Evolutionary conservation across 2,113 vertebrate genomes (phyloP).

Genomic region (Prietella phreatophila): DNA sequence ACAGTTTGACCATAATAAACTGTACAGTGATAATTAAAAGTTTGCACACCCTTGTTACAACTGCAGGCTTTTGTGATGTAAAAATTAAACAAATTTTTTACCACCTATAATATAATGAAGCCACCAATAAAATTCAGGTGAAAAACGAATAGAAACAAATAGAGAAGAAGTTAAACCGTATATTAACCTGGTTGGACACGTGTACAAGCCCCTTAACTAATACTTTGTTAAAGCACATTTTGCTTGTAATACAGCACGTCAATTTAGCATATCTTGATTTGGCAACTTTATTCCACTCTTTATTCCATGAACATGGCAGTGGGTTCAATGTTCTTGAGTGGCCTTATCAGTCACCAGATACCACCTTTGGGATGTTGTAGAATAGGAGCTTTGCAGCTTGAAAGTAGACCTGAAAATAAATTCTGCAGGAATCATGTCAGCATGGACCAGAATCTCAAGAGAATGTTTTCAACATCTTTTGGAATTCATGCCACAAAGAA

Average conservation of each 20-base stretch:
- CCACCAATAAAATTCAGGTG: background rate
- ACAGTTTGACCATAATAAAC: background rate
- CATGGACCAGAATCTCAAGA: no score
- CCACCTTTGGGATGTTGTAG: no score
- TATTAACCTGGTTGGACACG: background rate
- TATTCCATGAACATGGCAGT: no score
- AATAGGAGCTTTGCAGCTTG: no score
- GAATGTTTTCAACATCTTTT: no score
- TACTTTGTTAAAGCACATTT: background rate
- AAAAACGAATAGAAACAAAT: background rate
- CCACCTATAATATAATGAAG: background rate
- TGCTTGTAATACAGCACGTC: background rate
- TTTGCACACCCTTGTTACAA: background rate
- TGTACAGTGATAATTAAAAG: no score
- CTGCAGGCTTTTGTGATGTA: background rate
- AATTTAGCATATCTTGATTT: background rate
- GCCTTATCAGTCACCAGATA: no score
- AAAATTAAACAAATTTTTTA: background rate
- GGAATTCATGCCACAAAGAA: no score
- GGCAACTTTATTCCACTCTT: background rate
- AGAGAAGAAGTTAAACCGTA: background rate
- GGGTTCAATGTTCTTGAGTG: no score
- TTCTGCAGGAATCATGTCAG: no score
- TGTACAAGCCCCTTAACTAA: background rate
- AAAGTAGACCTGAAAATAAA: no score